Conservation (phyloP, 2,888 invertebrate species). For the Cosmia pyralina region DNA sequence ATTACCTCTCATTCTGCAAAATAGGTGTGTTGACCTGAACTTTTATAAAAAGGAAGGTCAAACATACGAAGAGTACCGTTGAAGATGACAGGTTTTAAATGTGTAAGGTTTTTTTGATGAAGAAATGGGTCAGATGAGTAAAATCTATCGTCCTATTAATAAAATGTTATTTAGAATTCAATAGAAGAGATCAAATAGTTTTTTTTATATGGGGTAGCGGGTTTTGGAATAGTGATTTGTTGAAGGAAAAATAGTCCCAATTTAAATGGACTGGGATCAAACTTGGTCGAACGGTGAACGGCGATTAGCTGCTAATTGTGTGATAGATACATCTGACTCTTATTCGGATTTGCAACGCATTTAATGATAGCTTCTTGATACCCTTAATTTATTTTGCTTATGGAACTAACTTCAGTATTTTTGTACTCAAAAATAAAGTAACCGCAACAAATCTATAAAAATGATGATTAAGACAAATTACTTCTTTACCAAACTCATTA, state of each 20-base stretch:
- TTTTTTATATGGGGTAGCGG: no score
- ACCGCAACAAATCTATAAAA: background rate
- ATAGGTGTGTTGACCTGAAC: constrained; percentile 24
- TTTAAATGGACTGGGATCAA: no score
- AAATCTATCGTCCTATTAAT: background rate
- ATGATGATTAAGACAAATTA: background rate
- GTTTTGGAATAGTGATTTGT: no score
- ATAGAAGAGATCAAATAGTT: no score
- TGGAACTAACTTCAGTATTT: background rate
- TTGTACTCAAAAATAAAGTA: no score
- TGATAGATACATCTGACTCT: no score
- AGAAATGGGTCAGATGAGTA: constrained; percentile 8
- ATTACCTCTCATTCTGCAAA: constrained; percentile 34
- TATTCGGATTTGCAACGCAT: background rate
- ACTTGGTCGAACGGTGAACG: no score
- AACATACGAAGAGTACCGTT: constrained; percentile 25
- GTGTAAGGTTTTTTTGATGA: background rate
- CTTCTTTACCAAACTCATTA: background rate
- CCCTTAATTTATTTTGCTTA: background rate
- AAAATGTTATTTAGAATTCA: no score
- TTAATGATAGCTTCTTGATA: no score
- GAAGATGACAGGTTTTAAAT: constrained; percentile 42
- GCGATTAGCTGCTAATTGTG: no score
- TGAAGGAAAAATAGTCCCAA: no score
- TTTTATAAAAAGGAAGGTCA: constrained; percentile 39